Conservation (phyloP, 2,888 invertebrate species). For the Bellardia bayeri region DNA sequence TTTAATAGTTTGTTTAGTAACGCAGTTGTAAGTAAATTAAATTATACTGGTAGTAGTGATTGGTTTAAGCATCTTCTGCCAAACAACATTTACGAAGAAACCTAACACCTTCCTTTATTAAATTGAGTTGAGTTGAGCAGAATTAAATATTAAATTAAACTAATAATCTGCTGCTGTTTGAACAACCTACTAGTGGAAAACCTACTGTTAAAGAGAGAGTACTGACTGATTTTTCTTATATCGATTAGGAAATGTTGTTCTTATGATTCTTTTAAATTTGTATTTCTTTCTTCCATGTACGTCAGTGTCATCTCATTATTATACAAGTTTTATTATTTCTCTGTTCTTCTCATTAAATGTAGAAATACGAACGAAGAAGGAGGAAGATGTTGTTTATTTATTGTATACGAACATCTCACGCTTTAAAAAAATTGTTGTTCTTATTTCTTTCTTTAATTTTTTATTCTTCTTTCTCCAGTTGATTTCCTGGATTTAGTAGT, state of each 20-base stretch:
- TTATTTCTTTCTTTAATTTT: neutral
- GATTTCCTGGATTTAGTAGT: conserved; percentile 31
- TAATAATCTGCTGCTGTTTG: neutral
- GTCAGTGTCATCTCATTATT: conserved; percentile 44
- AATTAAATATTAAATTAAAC: neutral
- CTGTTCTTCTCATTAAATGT: conserved; percentile 44
- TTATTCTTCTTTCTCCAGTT: conserved; percentile 5
- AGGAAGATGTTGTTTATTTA: conserved; percentile 20
- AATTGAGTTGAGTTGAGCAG: conserved; percentile 32
- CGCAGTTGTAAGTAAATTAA: conserved; percentile 9
- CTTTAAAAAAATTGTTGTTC: conserved; percentile 16
- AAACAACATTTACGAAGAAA: conserved; percentile 39
- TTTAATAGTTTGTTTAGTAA: neutral
- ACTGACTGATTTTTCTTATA: neutral
- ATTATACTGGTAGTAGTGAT: conserved; percentile 48
- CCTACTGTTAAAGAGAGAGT: neutral
- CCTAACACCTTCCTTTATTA: conserved; percentile 47
- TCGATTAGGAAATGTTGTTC: conserved; percentile 31
- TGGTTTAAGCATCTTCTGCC: conserved; percentile 34
- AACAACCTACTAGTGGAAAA: conserved; percentile 9
- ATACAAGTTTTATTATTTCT: conserved; percentile 17
- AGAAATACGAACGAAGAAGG: conserved; percentile 44
- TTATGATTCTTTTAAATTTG: neutral
- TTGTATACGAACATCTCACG: neutral
- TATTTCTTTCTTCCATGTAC: conserved; percentile 21